A percentile compares a stretch with the other conserved stretches of the same genome.
Conservation (phyloP, 2,888 invertebrate species). For the Aromia moschata region DNA sequence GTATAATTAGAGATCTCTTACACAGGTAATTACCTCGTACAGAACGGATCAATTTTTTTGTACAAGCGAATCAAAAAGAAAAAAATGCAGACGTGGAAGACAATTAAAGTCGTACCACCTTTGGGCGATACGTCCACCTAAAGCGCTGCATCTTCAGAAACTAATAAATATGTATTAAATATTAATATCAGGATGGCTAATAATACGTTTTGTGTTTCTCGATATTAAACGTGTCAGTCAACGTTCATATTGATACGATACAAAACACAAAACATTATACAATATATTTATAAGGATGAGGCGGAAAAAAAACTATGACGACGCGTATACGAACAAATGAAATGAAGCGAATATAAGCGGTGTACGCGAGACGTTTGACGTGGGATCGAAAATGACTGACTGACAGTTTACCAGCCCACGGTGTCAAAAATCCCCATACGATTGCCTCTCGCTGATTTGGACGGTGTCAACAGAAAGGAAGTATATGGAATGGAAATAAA, state of each 20-base stretch:
- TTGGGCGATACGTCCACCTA: slow-evolving; percentile 25
- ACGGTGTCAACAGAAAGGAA: slow-evolving; percentile 16
- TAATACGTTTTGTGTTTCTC: slow-evolving; percentile 55
- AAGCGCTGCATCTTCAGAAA: slow-evolving; percentile 38
- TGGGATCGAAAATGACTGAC: slow-evolving; percentile 54
- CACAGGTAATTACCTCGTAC: not conserved
- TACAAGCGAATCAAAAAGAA: not conserved
- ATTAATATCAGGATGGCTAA: slow-evolving; percentile 56
- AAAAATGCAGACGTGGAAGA: slow-evolving; percentile 26
- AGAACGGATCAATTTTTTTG: not conserved
- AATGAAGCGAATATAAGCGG: slow-evolving; percentile 54
- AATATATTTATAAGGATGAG: slow-evolving; percentile 22
- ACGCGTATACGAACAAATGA: slow-evolving; percentile 44
- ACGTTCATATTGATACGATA: slow-evolving; percentile 52
- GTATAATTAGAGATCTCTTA: too few species aligned
- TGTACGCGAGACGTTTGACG: slow-evolving; percentile 49
- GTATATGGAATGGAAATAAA: too few species aligned
- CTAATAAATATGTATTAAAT: slow-evolving; percentile 60
- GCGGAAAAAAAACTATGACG: slow-evolving; percentile 35
- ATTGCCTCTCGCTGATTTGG: slow-evolving; percentile 39
- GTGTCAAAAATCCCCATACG: slow-evolving; percentile 51
- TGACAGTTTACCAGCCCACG: slow-evolving; percentile 53
- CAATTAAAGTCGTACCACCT: slow-evolving; percentile 34
- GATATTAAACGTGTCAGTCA: slow-evolving; percentile 55
- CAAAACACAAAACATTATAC: slow-evolving; percentile 33